A percentile compares a stretch with the other conserved stretches of the same genome.
phyloP scores from a whole-genome alignment of 2,888 invertebrate genomes.

The Rhogogaster chlorosoma region DNA sequence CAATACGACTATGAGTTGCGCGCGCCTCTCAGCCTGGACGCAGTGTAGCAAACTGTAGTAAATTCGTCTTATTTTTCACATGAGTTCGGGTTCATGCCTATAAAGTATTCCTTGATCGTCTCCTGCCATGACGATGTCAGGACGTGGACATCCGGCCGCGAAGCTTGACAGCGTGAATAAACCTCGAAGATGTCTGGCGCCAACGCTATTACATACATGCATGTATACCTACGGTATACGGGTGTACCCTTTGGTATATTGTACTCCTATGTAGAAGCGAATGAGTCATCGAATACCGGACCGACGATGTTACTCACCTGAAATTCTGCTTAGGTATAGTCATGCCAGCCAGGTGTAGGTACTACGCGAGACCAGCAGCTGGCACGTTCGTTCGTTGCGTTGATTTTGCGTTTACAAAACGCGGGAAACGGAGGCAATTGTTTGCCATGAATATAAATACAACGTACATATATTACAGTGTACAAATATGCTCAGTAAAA shows the following conservation, averaged over 20 bases:
- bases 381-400: not conserved
- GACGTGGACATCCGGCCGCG: conserved; percentile 11
- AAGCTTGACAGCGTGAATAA: conserved; percentile 2
- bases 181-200: not conserved
- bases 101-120: not conserved
- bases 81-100: not conserved
- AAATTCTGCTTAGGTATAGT: conserved; percentile 43
- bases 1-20: not conserved
- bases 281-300: conserved; percentile 37
- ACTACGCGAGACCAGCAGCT: conserved; percentile 1
- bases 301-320: conserved; percentile 44
- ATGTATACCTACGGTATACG: not conserved
- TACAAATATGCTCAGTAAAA: not conserved
- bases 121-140: not conserved
- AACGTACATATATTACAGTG: not conserved
- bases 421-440: conserved; percentile 16
- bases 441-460: conserved; percentile 23
- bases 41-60: not conserved
- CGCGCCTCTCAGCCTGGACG: not conserved
- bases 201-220: not conserved
- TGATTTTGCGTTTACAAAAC: not conserved
- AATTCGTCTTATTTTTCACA: not conserved
- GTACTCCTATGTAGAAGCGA: not conserved
- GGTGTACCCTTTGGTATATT: not conserved
- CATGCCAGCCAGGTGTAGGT: conserved; percentile 22